Evolutionary conservation across 1,140 invertebrate genomes (phyloP).

Genomic region (Eumaeus atala): DNA sequence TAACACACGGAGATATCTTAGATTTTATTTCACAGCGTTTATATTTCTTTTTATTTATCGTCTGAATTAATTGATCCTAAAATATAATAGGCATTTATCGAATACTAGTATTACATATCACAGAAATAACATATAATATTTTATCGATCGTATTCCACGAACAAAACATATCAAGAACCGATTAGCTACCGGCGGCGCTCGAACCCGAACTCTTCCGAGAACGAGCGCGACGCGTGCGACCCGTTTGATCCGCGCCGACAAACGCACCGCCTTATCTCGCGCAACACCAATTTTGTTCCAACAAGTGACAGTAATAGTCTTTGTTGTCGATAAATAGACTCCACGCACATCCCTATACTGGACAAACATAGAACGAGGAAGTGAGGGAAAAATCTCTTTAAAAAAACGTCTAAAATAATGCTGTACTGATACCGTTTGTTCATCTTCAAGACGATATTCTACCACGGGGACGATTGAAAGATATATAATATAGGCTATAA

Average conservation of each 20-base stretch:
- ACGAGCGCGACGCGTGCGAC: slow-evolving; percentile 44
- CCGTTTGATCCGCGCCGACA: slow-evolving; percentile 57
- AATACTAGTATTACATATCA: too few species aligned
- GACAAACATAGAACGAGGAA: slow-evolving; percentile 27
- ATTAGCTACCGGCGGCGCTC: slow-evolving; percentile 48
- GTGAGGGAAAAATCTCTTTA: slow-evolving; percentile 15
- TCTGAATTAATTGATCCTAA: too few species aligned
- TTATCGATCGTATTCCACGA: slow-evolving; percentile 34
- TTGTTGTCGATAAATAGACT: slow-evolving; percentile 59
- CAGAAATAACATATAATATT: neutral
- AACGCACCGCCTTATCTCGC: slow-evolving; percentile 61
- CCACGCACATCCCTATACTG: slow-evolving; percentile 38
- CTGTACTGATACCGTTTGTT: too few species aligned
- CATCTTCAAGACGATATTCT: too few species aligned
- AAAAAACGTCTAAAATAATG: neutral
- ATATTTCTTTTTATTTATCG: too few species aligned
- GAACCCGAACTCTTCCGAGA: slow-evolving; percentile 52
- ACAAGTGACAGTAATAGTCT: slow-evolving; percentile 66
- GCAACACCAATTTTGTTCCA: slow-evolving; percentile 56
- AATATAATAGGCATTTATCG: too few species aligned
- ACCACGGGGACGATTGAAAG: too few species aligned
- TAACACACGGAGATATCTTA: too few species aligned
- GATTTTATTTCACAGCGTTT: too few species aligned
- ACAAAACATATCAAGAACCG: slow-evolving; percentile 43
- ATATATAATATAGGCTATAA: too few species aligned